Evolutionary conservation across 2,888 invertebrate species (phyloP).

Genomic region (Hyalella azteca): DNA sequence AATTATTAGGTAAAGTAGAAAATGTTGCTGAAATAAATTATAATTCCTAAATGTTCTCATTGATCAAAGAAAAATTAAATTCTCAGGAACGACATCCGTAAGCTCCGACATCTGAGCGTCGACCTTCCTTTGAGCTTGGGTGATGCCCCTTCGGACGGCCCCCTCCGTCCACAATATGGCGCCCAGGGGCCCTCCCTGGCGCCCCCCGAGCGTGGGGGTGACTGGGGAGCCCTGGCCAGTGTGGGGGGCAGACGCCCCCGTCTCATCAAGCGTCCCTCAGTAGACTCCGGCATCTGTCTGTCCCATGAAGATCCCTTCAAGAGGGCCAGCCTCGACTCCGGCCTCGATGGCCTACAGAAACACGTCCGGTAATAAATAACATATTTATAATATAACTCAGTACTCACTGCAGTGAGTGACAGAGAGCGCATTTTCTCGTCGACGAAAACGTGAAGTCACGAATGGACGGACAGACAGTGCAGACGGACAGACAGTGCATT

Average conservation of each 20-base stretch:
- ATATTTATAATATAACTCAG: no score
- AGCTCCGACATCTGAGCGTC: slow-evolving; percentile 59
- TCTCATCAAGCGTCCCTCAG: slow-evolving; percentile 76
- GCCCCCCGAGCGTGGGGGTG: slow-evolving; percentile 35
- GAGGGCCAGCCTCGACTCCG: slow-evolving; percentile 57
- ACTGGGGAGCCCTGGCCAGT: background rate
- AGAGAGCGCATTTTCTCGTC: no score
- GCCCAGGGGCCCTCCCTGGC: slow-evolving; percentile 26
- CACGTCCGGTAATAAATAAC: slow-evolving; percentile 46
- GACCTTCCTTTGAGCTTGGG: slow-evolving; percentile 58
- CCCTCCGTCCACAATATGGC: slow-evolving; percentile 39
- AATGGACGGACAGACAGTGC: no score
- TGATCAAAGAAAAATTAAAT: no score
- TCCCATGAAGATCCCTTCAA: slow-evolving; percentile 57
- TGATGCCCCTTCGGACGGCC: slow-evolving; percentile 43
- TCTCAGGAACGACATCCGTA: slow-evolving; percentile 56
- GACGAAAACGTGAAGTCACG: no score
- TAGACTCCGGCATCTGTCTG: slow-evolving; percentile 80
- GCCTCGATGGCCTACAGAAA: slow-evolving; percentile 56
- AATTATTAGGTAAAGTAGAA: no score
- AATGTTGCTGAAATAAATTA: no score
- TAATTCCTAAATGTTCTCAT: background rate
- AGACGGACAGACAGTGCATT: no score
- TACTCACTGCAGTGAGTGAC: no score
- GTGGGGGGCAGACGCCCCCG: slow-evolving; percentile 58